Base-by-base conservation (phyloP, 2,113 vertebrate species). In the Saimiri boliviensis region DNA sequence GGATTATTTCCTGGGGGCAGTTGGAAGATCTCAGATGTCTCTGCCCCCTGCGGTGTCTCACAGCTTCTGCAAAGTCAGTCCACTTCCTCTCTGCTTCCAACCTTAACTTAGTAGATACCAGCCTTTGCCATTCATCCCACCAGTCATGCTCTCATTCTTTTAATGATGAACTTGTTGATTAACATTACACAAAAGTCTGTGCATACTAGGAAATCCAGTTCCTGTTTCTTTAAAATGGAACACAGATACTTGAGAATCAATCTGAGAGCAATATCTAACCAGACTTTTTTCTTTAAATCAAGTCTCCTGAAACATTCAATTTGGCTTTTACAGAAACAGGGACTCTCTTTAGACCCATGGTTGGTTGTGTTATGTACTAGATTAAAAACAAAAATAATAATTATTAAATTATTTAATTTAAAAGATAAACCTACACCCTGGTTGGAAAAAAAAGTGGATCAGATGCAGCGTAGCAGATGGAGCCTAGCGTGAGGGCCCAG, bases 401-500 rank as follows among this genome's bases (percentile, higher is more conserved):
- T 90, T 47, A 73, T 86, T 74, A n/a, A 58, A 20, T 71, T 80
- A 30, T 63, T 91, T 93, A 32, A 47, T 30, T 82, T 37, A 1
- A 77, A 77, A 86, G 70, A 47, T 9, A 91, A 81, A 5, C 40
- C 27, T 42, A 47, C 0, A 63, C 12, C 25, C 42, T 12, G 17
- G 14, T 76, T 63, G 60, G 27, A 63, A 63, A 63, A 63, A 27
- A 63, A 30, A 63, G 27, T 30, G 60, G 60, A 63, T 63, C 60
- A 32, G 60, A 45, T n/a, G 8, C 8, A 52, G 30, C 5, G 30
- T 30, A 27, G 7, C 45, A 89, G 40, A 17, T 40, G 5, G 20
- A 20, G 42, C 25, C 6, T 23, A 35, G n/a, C 1, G 0, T 8
- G 23, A 71, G 23, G 3, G 8, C 1, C 0, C 7, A 0, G 42